phyloP scores from a whole-genome alignment of 2,113 vertebrate species.

The Gulo gulo region DNA sequence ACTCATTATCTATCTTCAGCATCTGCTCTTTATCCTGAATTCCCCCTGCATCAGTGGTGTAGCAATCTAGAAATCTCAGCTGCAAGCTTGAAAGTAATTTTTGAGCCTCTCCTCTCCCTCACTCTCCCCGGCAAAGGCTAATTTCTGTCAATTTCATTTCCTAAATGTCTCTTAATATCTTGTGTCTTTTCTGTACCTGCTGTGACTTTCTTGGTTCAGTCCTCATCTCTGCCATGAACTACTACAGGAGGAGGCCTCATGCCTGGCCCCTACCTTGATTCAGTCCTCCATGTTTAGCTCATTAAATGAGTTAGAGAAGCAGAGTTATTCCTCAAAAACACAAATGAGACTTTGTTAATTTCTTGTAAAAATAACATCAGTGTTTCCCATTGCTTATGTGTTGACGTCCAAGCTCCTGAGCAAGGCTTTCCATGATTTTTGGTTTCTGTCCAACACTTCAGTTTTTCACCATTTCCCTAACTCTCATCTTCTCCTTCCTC shows the following conservation, averaged over 20 bases:
- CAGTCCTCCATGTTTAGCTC: not conserved
- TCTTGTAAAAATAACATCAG: not conserved
- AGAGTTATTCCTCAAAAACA: not conserved
- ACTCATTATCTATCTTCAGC: not conserved
- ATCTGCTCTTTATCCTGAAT: not conserved
- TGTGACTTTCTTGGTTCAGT: not conserved
- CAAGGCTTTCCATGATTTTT: not conserved
- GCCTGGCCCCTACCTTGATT: not conserved
- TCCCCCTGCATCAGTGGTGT: not conserved
- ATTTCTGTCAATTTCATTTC: constrained; percentile 21
- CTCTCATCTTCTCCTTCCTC: not conserved
- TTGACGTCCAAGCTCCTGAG: not conserved
- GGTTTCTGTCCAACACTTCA: not conserved
- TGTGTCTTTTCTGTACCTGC: not conserved
- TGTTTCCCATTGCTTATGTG: not conserved
- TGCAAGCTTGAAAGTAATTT: not conserved
- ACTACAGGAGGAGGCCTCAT: not conserved
- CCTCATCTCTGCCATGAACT: not conserved
- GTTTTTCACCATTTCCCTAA: not conserved
- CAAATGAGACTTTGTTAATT: not conserved
- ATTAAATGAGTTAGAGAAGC: not conserved
- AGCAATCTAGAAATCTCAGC: not conserved
- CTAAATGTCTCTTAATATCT: not conserved
- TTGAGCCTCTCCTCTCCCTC: not conserved
- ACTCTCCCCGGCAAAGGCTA: not conserved